Evolutionary conservation across 1,140 invertebrate species (phyloP).

Genomic region (Tetramorium simillimum): DNA sequence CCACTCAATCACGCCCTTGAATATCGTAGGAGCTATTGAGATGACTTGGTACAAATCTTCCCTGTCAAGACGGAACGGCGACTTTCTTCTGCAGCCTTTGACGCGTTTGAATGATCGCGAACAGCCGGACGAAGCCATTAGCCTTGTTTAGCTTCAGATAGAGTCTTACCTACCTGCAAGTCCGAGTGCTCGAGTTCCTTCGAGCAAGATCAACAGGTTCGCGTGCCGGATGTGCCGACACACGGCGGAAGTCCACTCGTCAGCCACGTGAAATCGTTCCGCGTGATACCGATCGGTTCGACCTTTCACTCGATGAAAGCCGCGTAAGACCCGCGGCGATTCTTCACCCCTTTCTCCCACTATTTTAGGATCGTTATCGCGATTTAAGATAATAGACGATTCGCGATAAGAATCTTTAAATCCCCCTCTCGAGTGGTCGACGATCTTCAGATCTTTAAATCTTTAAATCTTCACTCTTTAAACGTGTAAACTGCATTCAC

Average conservation of each 20-base stretch:
- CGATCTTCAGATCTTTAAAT: neutral
- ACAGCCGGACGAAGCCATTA: slow-evolving; percentile 34
- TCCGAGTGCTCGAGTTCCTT: slow-evolving; percentile 39
- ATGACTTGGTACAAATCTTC: neutral
- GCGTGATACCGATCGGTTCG: slow-evolving; percentile 60
- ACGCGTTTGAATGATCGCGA: slow-evolving; percentile 27
- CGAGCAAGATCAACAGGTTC: slow-evolving; percentile 80
- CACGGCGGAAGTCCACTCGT: slow-evolving; percentile 81
- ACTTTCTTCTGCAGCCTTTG: neutral
- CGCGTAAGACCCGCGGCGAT: neutral
- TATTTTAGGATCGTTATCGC: neutral
- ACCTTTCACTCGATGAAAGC: slow-evolving; percentile 1
- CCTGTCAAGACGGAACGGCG: neutral
- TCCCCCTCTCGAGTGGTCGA: neutral
- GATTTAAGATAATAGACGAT: neutral
- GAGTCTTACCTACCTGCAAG: slow-evolving; percentile 30
- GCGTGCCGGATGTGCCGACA: slow-evolving; percentile 79
- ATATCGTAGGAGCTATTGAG: neutral
- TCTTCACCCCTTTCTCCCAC: neutral
- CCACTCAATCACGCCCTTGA: slow-evolving; percentile 7
- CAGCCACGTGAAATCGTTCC: slow-evolving; percentile 54
- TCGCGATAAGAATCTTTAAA: neutral
- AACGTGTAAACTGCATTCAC: neutral
- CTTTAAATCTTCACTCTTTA: neutral
- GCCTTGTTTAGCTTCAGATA: neutral